Conservation (phyloP, 2,113 vertebrate genomes). For the Porphyrio hochstetteri region DNA sequence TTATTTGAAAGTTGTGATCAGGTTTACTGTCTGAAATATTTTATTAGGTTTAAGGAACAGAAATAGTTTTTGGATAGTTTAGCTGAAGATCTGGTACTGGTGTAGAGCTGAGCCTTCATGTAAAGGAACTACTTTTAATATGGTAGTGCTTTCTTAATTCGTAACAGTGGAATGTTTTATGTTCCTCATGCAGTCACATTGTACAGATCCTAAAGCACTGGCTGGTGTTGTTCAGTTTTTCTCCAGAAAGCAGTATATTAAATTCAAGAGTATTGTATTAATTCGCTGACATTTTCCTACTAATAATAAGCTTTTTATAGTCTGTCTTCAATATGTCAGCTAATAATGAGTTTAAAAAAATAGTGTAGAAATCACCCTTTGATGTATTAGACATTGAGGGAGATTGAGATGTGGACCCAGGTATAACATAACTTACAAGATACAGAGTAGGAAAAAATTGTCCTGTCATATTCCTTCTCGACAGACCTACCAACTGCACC, state of each 20-base stretch:
- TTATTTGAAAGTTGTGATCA: neutral
- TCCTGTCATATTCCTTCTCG: neutral
- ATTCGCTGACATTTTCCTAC: neutral
- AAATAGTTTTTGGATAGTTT: neutral
- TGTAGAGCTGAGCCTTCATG: neutral
- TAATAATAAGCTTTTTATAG: neutral
- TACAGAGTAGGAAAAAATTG: neutral
- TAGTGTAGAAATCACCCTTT: neutral
- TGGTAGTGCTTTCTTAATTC: neutral
- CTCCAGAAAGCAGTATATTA: neutral
- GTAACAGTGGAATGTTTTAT: neutral
- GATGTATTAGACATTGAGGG: neutral
- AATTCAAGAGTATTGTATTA: neutral
- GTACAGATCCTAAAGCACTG: neutral
- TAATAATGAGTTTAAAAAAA: neutral
- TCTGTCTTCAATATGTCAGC: neutral
- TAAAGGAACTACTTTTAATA: neutral
- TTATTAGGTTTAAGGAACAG: neutral
- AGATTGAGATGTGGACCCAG: neutral
- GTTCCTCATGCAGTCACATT: neutral
- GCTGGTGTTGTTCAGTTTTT: neutral
- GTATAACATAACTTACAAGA: neutral
- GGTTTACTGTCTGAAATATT: neutral
- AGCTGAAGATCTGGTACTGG: neutral
- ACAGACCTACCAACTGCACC: neutral